Evolutionary conservation across 1,140 invertebrate genomes (phyloP), one percentile per base, ranked within the genome.

Genomic region (Rhynchophorus ferrugineus): DNA sequence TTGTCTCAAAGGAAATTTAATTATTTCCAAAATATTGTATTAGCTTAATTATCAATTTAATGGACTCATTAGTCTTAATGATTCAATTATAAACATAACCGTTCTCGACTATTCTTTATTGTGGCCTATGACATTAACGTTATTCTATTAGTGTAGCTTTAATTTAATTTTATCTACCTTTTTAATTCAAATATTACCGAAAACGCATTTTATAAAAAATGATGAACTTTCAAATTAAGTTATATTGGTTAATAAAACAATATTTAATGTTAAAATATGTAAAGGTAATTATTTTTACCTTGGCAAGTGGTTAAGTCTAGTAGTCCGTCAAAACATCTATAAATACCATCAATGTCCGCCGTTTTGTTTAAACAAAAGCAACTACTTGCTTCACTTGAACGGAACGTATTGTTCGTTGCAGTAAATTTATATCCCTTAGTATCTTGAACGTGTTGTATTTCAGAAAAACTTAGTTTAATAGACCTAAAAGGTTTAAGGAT

Each of bases 281-380:
- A 29, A 29, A 29, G 24, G 24, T 29, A 29, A 29, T 29, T 45
- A 20, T 14, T 47, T 19, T 64, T 65, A 71, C 69, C 61, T 53
- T 58, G 54, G 49, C 69, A 71, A 13, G 46, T 49, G 3, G 42
- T 61, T 43, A 71, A 58, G 48, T 71, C 69, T 19, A 66, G 44
- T 18, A 67, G 48, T n/a, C 69, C 69, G 51, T 68, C 65, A 20
- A 70, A 50, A 50, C 69, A 71, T 13, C 58, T 65, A 18, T 62
- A 49, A 14, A 60, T 37, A 3, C 50, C 64, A 37, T 57, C 56
- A 20, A 69, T 55, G 44, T 62, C 61, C 20, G 29, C 39, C 3
- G 61, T 68, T 38, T 50, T 60, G 22, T 68, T 64, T 1, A 61
- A 46, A 38, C 69, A 71, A 46, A 55, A 70, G 39, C 69, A 71